Base-by-base conservation (phyloP, 1,140 invertebrate species). In the Oncopodura yosiiana region DNA sequence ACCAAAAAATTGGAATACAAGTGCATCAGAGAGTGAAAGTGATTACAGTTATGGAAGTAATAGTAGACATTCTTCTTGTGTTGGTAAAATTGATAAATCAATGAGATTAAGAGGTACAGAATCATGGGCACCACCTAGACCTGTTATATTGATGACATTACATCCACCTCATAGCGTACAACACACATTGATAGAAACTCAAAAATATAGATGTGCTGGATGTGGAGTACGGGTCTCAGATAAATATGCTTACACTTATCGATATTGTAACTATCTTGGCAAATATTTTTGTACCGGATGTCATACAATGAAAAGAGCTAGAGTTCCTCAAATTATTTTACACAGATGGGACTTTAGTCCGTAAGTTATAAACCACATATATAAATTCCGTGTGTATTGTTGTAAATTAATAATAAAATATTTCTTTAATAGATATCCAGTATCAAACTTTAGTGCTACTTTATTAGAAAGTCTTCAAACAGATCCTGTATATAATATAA, bases 211-310 rank as follows among this genome's bases (percentile, higher is more conserved):
- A 24, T 93, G 88, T 73, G 84, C 87, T 45, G 87, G 88, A 11
- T 92, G 88, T 74, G 86, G 88, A 0, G 84, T 84, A 73, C 81
- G 79, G 63, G 83, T 90, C 9, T 79, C 82, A 2, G 69, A 75
- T 56, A 78, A 80, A 50, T 86, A 84, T 66, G 77, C 82, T 9
- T 77, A 79, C 21, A 76, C 79, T 62, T 84, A 82, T 69, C 75
- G 85, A 8, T 88, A 87, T 66, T 93, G 89, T 69, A 78, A 86
- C 66, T 93, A 93, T 68, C 72, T 90, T 41, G 87, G 86, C 14
- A 81, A 87, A 65, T 89, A 86, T 70, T 88, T 92, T 69, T 93
- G 89, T 68, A 87, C 86, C 5, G 86, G 84, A 27, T 93, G 89
- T 68, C 88, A 92, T 70, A 81, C 77, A 9, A 84, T 87, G 68